phyloP scores from a whole-genome alignment of 2,888 invertebrate species.

The Ophion costatus region DNA sequence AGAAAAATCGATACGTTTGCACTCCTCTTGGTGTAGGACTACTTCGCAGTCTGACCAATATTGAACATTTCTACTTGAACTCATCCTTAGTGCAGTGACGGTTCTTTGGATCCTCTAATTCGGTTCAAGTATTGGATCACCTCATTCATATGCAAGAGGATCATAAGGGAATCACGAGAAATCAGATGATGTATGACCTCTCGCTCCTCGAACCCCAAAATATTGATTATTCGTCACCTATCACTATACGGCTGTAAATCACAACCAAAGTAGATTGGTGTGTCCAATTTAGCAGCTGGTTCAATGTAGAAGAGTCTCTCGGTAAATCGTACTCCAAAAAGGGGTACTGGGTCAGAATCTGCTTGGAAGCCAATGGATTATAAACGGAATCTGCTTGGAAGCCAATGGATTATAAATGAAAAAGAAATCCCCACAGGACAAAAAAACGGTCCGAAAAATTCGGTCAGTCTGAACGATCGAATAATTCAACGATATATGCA shows the following conservation, averaged over 20 bases:
- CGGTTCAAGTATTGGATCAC: no score
- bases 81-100: no score
- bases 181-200: background rate
- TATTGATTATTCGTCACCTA: background rate
- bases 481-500: constrained; percentile 10
- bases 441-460: background rate
- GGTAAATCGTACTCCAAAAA: no score
- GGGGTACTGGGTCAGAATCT: no score
- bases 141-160: no score
- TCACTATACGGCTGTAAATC: no score
- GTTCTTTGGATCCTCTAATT: no score
- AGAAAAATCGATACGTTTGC: background rate
- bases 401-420: no score
- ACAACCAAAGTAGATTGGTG: background rate
- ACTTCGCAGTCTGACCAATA: background rate
- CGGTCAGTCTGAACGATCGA: background rate
- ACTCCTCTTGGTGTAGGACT: background rate
- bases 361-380: no score
- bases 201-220: background rate
- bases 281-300: no score
- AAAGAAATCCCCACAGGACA: background rate
- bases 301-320: no score
- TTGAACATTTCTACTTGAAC: background rate
- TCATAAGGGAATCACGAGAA: background rate
- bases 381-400: no score